Percentiles rank a stretch among this genome's conserved stretches.
These are phyloP conservation scores for Mormyrops attenuatus DNA, from an alignment of 2,797 vertebrate species.

Conservation along the genomic window DNA sequence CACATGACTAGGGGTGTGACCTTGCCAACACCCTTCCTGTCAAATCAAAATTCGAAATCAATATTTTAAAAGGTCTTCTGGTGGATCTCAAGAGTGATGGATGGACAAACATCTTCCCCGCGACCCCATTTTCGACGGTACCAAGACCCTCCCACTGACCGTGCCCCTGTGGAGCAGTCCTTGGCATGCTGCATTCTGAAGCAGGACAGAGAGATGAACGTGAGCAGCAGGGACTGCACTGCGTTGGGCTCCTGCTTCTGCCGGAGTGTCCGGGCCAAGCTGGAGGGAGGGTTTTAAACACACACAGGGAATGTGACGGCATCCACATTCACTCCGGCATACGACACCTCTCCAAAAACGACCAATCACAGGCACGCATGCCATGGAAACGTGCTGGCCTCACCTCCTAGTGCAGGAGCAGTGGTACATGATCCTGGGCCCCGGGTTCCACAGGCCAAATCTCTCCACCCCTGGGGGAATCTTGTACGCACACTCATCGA, in stretches of 20 bases:
- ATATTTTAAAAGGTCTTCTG: neutral
- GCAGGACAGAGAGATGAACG: slow-evolving; percentile 57
- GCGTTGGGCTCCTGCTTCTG: slow-evolving; percentile 30
- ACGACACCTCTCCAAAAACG: neutral
- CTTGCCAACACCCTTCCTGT: neutral
- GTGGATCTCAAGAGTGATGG: neutral
- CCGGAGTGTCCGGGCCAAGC: slow-evolving; percentile 58
- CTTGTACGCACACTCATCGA: slow-evolving; percentile 61
- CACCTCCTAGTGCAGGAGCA: slow-evolving; percentile 75
- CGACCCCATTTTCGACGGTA: neutral
- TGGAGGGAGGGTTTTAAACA: slow-evolving; percentile 33
- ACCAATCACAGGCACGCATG: neutral
- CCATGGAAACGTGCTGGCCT: neutral
- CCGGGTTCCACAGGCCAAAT: slow-evolving; percentile 61
- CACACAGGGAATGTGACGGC: neutral
- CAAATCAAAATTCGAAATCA: neutral
- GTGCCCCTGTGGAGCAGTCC: slow-evolving; percentile 45
- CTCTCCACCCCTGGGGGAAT: slow-evolving; percentile 60
- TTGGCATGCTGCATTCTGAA: slow-evolving; percentile 51
- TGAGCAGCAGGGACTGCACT: slow-evolving; percentile 43
- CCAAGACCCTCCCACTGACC: slow-evolving; percentile 37
- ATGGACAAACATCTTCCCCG: neutral
- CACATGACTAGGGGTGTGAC: neutral
- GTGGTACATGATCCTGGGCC: slow-evolving; percentile 62
- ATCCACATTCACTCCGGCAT: neutral